Base-by-base conservation (phyloP, 2,888 invertebrate genomes). In the Aspidiotus rigidus region DNA sequence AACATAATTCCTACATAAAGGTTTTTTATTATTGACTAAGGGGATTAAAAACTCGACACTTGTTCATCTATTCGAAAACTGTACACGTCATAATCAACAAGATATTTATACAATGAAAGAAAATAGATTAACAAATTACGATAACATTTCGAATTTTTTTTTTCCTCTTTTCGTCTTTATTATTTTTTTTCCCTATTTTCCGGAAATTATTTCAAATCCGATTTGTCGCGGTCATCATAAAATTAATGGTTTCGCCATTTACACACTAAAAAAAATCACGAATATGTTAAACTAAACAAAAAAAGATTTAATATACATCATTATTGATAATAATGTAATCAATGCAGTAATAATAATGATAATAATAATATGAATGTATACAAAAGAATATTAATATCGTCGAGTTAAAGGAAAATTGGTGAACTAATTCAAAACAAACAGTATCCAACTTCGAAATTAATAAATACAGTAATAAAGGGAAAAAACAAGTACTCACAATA, bases 241-340 rank as follows among this genome's bases (percentile, higher is more conserved):
- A 59, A 59, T 59, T 59, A 59, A 59, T 59, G 59, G 59, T 59
- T 59, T 49, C 28, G 28, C 28, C 16, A 59, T 13, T 17, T 59
- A 59, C 13, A 59, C 59, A 28, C 59, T 59, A 59, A 56, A 56
- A 16, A 16, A 56, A 59, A 59, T 59, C 59, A 59, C 59, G 59
- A 59, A 59, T 28, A 59, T 28, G 16, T 59, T 28, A 17, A 11
- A 28, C 39, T 17, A n/a, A 15, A 59, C 28, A 28, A 59, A 59
- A 28, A 16, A 55, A n/a, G 7, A 55, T 7, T n/a, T n/a, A 16
- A 55, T 28, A 55, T n/a, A n/a, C n/a, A n/a, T n/a, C 56, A 55
- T 16, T 55, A 55, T 53, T 13, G n/a, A 55, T 15, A 9, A 55
- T 55, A 55, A 55, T 28, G 49, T 49, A 49, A 13, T 13, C n/a